These are phyloP conservation scores for Trachythela sp. DNA, from an alignment of 64 coral and sea anemone genomes.

Conservation along the genomic window DNA sequence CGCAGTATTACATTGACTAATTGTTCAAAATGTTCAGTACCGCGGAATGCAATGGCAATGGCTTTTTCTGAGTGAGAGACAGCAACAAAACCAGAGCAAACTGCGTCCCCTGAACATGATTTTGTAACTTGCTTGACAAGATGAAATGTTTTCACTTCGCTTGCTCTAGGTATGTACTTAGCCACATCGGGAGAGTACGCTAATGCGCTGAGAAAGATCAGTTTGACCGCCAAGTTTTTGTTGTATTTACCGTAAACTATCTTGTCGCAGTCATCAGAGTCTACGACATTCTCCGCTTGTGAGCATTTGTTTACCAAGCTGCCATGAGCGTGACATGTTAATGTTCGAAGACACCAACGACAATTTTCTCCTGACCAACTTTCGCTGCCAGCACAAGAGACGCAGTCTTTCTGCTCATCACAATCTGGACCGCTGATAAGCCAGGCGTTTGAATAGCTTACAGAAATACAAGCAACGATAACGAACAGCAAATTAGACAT, in stretches of 20 bases:
- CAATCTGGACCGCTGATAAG: not conserved
- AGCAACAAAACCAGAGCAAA: constrained; percentile 36
- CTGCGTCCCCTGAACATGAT: constrained; percentile 25
- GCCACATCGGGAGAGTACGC: not conserved
- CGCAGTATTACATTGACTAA: not conserved
- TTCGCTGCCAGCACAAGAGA: not conserved
- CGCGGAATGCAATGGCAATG: constrained; percentile 3
- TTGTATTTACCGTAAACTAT: not conserved
- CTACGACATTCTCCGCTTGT: not conserved
- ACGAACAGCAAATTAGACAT: too few relatives aligned
- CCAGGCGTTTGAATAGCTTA: too few relatives aligned
- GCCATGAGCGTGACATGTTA: constrained; percentile 18
- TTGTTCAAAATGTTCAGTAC: constrained; percentile 26
- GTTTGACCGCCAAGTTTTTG: not conserved
- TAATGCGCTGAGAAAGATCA: not conserved
- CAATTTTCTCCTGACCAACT: not conserved
- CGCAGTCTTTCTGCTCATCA: not conserved
- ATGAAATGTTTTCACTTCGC: constrained; percentile 17
- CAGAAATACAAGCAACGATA: too few relatives aligned
- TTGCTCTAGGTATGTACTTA: not conserved
- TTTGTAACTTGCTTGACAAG: constrained; percentile 31
- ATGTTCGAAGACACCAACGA: constrained; percentile 15
- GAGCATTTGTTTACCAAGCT: constrained; percentile 33
- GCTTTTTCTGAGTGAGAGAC: constrained; percentile 14
- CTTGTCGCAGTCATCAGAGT: not conserved